phyloP scores from a whole-genome alignment of 2,888 invertebrate species.

The Diogma glabrata region DNA sequence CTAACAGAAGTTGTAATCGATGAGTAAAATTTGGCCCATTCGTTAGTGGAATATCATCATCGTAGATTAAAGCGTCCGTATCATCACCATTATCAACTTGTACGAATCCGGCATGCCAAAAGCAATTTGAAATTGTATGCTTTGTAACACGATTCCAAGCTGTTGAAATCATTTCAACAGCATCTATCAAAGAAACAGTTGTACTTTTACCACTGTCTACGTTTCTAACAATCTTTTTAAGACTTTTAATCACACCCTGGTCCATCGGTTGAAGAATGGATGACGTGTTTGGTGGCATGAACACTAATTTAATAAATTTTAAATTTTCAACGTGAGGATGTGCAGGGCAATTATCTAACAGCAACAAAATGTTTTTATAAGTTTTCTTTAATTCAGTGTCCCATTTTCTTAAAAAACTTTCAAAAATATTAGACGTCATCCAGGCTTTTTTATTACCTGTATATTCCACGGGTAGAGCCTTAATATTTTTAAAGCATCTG shows the following conservation, averaged over 20 bases:
- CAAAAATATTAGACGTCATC: constrained; percentile 16
- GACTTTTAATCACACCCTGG: constrained; percentile 19
- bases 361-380: constrained; percentile 18
- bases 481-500: constrained; percentile 20
- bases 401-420: constrained; percentile 12
- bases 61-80: neutral
- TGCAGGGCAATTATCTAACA: constrained; percentile 20
- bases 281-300: constrained; percentile 24
- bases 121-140: neutral
- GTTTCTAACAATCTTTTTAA: constrained; percentile 6
- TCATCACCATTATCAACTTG: neutral
- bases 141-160: too few species aligned
- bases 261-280: constrained; percentile 17
- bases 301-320: constrained; percentile 19
- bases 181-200: neutral
- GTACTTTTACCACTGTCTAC: neutral
- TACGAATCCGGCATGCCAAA: neutral
- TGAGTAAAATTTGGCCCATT: neutral
- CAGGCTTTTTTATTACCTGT: constrained; percentile 11
- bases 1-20: neutral
- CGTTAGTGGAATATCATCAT: neutral
- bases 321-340: constrained; percentile 19
- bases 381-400: constrained; percentile 17
- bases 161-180: neutral
- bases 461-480: neutral